A percentile compares a stretch with the other conserved stretches of the same genome.
These are phyloP conservation scores for Agraylea sexmaculata DNA, from an alignment of 1,140 invertebrate genomes.

Conservation along the genomic window DNA sequence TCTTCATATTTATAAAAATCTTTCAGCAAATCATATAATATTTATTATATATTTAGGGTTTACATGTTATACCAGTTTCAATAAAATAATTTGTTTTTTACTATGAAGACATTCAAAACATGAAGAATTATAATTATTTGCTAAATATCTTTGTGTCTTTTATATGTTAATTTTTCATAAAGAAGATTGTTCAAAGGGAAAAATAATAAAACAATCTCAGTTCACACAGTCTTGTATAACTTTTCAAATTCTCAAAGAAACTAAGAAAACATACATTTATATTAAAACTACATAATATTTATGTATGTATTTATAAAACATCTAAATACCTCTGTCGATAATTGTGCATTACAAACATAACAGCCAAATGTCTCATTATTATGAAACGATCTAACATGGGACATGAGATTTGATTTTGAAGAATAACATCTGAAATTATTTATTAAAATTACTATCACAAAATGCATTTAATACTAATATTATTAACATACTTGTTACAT, in stretches of 20 bases:
- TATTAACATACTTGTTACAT: constrained; percentile 30
- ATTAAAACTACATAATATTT: no score
- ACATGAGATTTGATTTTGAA: constrained; percentile 13
- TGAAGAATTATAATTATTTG: no score
- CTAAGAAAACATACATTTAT: no score
- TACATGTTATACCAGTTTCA: no score
- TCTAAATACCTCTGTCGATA: constrained; percentile 17
- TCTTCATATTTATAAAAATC: background rate
- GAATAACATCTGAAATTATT: constrained; percentile 18
- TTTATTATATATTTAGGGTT: background rate
- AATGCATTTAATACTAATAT: constrained; percentile 4
- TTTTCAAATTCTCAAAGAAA: no score
- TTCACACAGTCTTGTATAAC: no score
- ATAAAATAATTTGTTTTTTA: no score
- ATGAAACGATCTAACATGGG: constrained; percentile 18
- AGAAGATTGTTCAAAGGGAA: background rate
- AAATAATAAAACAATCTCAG: background rate
- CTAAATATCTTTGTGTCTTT: no score
- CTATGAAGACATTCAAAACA: no score
- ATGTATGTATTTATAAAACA: no score
- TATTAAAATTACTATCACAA: background rate
- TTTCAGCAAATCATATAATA: background rate
- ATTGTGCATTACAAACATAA: constrained; percentile 16
- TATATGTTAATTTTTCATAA: no score
- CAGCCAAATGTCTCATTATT: constrained; percentile 18